Evolutionary conservation across 2,797 vertebrate species (phyloP), one percentile per base, ranked within the genome.

Genomic region (Oryzias dopingdopingensis): DNA sequence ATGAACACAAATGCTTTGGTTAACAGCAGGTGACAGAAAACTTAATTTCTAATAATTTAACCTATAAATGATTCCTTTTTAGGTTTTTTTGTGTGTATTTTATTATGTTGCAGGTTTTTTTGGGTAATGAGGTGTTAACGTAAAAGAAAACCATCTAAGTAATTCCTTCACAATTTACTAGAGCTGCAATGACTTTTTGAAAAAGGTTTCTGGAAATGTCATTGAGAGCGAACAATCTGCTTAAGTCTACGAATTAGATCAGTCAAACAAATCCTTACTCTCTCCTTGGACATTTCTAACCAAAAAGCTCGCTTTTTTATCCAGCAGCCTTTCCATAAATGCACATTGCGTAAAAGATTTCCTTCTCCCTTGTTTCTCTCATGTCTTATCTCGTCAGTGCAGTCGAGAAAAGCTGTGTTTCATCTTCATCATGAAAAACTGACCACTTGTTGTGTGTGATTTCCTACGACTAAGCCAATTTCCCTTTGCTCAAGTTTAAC

Each of bases 181-280:
- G 56, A 46, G 37, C 13, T 23, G n/a, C 18, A 41, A 44, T 17
- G 63, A 63, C 0, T 4, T 57, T 67, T 67, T 67, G n/a, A 54
- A 29, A 44, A 53, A 49, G 48, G 37, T 75, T 45, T 65, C 57
- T 44, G 22, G 20, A 78, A 66, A 74, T 82, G 65, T 64, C 72
- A 58, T 5, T 12, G 65, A 59, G 41, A 49, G 24, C 26, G 53
- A 70, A 56, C 29, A 73, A 73, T 76, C 81, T 72, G 49, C 80
- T 67, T 84, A 74, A 77, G 46, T 20, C 55, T 45, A 53, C 66
- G 72, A 86, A 83, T 83, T 50, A 70, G 32, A 71, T 84, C 78
- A 67, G 46, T 82, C 74, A 65, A 12, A 43, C 62, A 70, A 82
- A 78, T 76, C 74, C 69, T 43, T 26, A 26, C 44, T 52, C 59